These are phyloP conservation scores for Axis porcinus DNA, from an alignment of 2,113 vertebrate genomes.

Conservation along the genomic window DNA sequence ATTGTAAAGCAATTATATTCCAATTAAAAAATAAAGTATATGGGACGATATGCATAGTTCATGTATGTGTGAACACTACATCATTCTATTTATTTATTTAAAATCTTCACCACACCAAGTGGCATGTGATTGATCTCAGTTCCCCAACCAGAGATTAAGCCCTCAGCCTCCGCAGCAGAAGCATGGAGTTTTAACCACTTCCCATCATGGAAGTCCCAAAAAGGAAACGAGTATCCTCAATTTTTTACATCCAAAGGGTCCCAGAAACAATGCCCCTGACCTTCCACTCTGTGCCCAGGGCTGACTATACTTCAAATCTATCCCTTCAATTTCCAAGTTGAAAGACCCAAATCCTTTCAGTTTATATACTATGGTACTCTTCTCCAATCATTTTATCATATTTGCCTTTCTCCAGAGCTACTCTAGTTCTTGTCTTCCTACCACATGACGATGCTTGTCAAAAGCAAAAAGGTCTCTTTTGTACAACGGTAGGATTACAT, in stretches of 20 bases:
- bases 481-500: not conserved
- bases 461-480: slow-evolving; percentile 10
- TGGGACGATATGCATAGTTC: not conserved
- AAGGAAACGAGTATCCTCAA: not conserved
- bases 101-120: not conserved
- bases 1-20: not conserved
- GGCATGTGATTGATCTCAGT: not conserved
- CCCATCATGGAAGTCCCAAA: not conserved
- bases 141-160: not conserved
- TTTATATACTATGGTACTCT: not conserved
- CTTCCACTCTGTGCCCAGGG: too few relatives aligned
- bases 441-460: not conserved
- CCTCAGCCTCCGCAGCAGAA: not conserved
- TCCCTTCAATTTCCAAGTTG: not conserved
- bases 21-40: not conserved
- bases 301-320: not conserved
- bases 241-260: not conserved
- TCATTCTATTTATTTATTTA: not conserved
- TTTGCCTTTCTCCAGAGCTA: slow-evolving; percentile 2
- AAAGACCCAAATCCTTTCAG: not conserved
- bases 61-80: not conserved
- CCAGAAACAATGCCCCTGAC: not conserved
- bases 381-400: not conserved
- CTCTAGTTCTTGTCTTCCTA: not conserved
- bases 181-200: not conserved